Base-by-base conservation (phyloP, 2,888 invertebrate species). In the Linnaemya vulpina region DNA sequence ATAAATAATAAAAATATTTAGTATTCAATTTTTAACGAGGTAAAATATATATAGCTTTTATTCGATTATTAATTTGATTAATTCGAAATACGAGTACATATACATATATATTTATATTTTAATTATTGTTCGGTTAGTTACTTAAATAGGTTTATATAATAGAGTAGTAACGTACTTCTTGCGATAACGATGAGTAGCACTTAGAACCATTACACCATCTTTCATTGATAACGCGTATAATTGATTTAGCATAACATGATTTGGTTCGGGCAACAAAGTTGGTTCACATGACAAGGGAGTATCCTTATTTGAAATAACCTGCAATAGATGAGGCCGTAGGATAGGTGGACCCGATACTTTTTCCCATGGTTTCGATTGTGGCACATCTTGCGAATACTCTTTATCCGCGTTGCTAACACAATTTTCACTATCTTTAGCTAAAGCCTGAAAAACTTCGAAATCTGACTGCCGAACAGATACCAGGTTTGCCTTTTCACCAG, bases 241-340 rank as follows among this genome's bases (percentile, higher is more conserved):
- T 93, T 99, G 99, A 93, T 99, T 99, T 90, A 99, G 94, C 99
- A 99, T 99, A 35, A 99, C 99, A 92, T 99, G 99, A 92, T 99
- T 99, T 68, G 99, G 99, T 93, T 99, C 99, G n/a, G 99, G 99
- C 89, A 99, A 93, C 89, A 99, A 94, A 67, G 99, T 99, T 68
- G 99, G 99, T 92, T 99, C 99, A 93, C 99, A 99, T 87, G 97
- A 97, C 85, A 98, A 93, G 77, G 99, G 98, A 68, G 99, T 99
- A 92, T 99, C 99, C 93, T 99, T 99, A 92, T 99, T 99, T 63
- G 99, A 94, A 91, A 99, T 99, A 90, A 99, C 99, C 95, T 99
- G 99, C 75, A 99, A 94, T 77, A 99, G 94, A 94, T 99, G 99
- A 35, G 99, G 99, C 46, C 99, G 99, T 89, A 99, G 93, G 89